Conservation (phyloP, 2,113 vertebrate species). For the Panthera uncia region DNA sequence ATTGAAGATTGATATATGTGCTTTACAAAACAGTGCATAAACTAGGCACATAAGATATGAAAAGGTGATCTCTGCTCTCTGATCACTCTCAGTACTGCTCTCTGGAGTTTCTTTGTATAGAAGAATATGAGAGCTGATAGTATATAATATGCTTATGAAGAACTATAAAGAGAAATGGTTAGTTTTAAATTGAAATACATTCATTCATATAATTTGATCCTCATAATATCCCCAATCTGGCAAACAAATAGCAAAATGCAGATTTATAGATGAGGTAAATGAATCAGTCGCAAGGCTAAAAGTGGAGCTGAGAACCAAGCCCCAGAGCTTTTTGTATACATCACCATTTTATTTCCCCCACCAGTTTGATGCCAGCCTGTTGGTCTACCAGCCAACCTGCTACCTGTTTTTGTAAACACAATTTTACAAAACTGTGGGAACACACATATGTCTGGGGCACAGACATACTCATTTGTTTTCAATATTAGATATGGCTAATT, state of each 20-base stretch:
- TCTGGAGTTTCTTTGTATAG: neutral
- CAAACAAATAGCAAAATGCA: neutral
- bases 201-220: neutral
- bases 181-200: neutral
- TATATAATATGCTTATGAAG: neutral
- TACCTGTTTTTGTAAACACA: neutral
- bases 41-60: neutral
- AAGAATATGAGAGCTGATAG: neutral
- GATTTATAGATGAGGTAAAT: neutral
- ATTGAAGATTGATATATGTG: neutral
- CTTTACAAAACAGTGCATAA: neutral
- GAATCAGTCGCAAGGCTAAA: neutral
- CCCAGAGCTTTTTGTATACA: fast-evolving
- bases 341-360: neutral
- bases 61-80: neutral
- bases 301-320: neutral
- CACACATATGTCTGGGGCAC: too few species aligned
- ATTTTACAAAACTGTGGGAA: neutral
- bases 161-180: neutral
- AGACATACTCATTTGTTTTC: too few species aligned
- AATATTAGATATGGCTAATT: neutral
- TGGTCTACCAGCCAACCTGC: neutral
- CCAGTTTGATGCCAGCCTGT: neutral
- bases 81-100: neutral
- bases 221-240: neutral